Conservation (phyloP, 37 sponge, comb jelly and placozoan genomes). For the Beroe forskalii region DNA sequence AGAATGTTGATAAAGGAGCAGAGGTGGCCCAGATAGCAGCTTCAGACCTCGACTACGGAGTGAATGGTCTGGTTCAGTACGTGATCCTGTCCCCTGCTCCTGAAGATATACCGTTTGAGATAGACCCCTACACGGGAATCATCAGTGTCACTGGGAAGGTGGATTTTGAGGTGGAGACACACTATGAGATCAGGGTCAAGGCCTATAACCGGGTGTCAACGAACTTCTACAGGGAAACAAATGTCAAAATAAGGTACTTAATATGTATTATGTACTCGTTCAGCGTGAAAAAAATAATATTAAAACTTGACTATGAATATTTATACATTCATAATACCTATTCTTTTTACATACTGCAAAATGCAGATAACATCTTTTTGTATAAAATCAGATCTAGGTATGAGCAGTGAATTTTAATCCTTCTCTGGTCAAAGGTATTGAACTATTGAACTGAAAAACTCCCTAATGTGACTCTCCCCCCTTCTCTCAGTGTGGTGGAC, state of each 20-base stretch:
- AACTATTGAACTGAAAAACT: no score
- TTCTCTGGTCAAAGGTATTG: no score
- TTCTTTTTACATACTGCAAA: no score
- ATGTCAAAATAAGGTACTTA: conserved; percentile 11
- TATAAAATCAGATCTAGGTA: no score
- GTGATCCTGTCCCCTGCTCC: not conserved
- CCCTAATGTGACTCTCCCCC: no score
- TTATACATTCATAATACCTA: no score
- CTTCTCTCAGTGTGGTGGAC: conserved; percentile 24
- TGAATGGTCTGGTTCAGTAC: conserved; percentile 49
- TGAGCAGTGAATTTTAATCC: no score
- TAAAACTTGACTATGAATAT: no score
- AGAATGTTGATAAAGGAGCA: conserved; percentile 52
- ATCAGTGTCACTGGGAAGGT: not conserved
- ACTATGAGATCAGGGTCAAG: not conserved
- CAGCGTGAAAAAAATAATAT: not conserved
- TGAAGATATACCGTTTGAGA: not conserved
- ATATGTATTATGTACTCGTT: not conserved
- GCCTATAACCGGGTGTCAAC: conserved; percentile 7
- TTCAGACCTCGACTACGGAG: conserved; percentile 27
- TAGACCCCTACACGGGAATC: conserved; percentile 5
- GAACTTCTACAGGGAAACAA: not conserved
- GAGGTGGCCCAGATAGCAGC: conserved; percentile 28
- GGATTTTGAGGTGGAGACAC: conserved; percentile 27
- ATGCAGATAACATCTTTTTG: no score